phyloP scores from a whole-genome alignment of 2,113 vertebrate species.

The Menura novaehollandiae region DNA sequence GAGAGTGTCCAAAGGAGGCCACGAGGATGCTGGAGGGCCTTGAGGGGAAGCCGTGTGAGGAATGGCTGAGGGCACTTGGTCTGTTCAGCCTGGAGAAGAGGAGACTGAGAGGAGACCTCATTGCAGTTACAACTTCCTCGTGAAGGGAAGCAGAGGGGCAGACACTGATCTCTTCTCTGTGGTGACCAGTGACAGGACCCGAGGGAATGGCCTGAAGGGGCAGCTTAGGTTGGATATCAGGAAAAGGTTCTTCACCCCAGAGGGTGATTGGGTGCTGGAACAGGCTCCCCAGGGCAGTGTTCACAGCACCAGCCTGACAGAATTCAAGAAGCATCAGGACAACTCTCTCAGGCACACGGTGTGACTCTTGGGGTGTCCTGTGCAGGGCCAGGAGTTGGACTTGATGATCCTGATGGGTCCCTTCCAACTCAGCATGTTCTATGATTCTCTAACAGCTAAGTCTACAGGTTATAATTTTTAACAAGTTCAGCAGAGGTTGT shows the following conservation, averaged over 20 bases:
- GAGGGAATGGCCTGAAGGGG: not conserved
- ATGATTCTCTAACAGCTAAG: not conserved
- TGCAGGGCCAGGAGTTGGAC: not conserved
- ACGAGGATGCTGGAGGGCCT: rapidly evolving
- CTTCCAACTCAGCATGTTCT: not conserved
- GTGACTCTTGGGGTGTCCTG: not conserved
- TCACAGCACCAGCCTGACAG: not conserved
- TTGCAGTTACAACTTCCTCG: rapidly evolving
- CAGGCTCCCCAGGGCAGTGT: not conserved
- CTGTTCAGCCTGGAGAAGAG: not conserved
- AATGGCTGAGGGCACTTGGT: rapidly evolving
- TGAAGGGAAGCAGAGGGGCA: not conserved
- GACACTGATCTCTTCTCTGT: not conserved
- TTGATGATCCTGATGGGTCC: not conserved
- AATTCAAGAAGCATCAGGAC: not conserved
- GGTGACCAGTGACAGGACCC: not conserved
- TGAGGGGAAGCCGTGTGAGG: rapidly evolving
- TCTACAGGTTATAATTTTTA: not conserved
- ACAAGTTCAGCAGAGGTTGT: not conserved
- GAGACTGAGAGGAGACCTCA: not conserved
- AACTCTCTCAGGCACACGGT: not conserved
- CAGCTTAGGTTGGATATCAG: not conserved
- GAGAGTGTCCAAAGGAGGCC: not conserved
- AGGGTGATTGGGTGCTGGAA: too few species aligned
- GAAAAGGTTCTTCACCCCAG: not conserved